Conservation (phyloP, 2,888 invertebrate genomes). For the Clepsis dumicolana region DNA sequence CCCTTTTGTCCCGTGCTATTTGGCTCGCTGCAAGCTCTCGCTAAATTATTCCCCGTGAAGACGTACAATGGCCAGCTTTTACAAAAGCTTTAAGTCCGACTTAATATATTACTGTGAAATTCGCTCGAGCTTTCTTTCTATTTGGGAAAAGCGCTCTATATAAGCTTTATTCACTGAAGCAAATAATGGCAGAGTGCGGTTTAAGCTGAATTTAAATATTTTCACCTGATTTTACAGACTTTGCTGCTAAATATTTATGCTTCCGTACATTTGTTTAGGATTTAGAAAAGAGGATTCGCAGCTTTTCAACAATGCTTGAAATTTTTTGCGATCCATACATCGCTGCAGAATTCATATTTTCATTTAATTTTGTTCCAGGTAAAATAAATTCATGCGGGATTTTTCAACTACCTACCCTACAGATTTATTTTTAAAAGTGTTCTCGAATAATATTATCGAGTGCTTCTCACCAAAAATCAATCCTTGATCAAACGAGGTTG, state of each 20-base stretch:
- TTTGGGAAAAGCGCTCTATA: conserved; percentile 27
- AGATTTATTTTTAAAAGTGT: too few species aligned
- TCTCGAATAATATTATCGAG: too few species aligned
- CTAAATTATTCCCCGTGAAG: conserved; percentile 34
- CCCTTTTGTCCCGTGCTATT: conserved; percentile 17
- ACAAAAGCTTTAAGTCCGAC: conserved; percentile 39
- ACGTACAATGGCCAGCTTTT: conserved; percentile 40
- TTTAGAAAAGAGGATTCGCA: too few species aligned
- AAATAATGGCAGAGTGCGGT: conserved; percentile 13
- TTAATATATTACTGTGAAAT: conserved; percentile 41
- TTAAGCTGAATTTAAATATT: conserved; percentile 15
- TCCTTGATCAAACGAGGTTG: background rate
- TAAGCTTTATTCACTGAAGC: conserved; percentile 33
- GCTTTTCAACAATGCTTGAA: too few species aligned
- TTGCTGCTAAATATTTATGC: too few species aligned
- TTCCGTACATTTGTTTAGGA: too few species aligned
- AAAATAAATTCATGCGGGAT: too few species aligned
- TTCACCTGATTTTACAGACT: background rate
- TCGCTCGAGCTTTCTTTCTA: conserved; percentile 17
- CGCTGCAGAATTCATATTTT: too few species aligned
- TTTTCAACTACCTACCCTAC: too few species aligned
- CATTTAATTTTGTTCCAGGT: too few species aligned
- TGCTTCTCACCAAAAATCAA: too few species aligned
- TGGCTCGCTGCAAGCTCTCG: conserved; percentile 10
- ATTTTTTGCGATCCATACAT: too few species aligned